Evolutionary conservation across 2,888 invertebrate genomes (phyloP), one percentile per base, ranked within the genome.

Genomic region (Pammene aurita): DNA sequence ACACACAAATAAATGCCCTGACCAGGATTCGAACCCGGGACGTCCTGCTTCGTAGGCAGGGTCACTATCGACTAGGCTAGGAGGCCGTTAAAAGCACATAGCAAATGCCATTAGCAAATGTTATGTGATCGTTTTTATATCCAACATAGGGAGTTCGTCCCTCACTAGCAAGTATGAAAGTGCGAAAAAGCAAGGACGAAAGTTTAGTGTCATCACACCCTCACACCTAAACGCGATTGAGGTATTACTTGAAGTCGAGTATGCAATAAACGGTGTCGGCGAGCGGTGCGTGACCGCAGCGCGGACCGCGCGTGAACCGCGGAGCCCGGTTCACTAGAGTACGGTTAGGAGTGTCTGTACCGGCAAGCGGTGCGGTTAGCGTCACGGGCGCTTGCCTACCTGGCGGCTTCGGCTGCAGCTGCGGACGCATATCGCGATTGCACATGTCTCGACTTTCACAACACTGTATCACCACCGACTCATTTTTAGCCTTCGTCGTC

Each of bases 391-490:
- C 77, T 80, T 85, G 64, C 92, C 93, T 95, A 96, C 95, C 95
- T 95, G 94, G 91, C 86, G 93, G 90, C 90, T 92, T 93, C 88
- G 93, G 93, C 86, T 94, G 94, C 86, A 96, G 94, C 87, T 93
- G 93, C 86, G 96, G 94, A 85, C 91, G 94, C 90, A 96, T 94
- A 82, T 94, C 93, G 83, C 90, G 93, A 93, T 96, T 96, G 94
- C 96, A 96, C 95, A 94, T 95, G 93, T 94, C 90, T 80, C 77
- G 93, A 84, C 95, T 93, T 89, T 95, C 94, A 94, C 97, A 97
- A 95, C 96, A 97, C 87, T 95, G 94, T 93, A 96, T 95, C 93
- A 94, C 94, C 94, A 96, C 95, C 80, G 95, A 94, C 85, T 95
- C 94, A 93, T 96, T 96, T 93, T 94, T 93, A 93, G 94, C 93